Percentiles rank a stretch among this genome's conserved stretches.
Conservation (phyloP, 2,888 invertebrate species). For the Trissolcus japonicus region DNA sequence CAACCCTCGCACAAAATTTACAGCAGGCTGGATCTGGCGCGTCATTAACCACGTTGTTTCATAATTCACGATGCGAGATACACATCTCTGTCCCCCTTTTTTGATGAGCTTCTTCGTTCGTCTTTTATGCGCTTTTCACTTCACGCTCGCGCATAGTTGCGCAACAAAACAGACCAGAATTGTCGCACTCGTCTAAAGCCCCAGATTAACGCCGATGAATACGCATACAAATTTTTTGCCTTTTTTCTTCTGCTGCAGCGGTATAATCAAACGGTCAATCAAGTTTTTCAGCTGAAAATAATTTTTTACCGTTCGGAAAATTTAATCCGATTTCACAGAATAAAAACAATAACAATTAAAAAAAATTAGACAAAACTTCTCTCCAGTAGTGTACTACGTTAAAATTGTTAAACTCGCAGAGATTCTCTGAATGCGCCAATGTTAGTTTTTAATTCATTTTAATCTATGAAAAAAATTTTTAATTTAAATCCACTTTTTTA, state of each 20-base stretch:
- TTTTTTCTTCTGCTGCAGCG: neutral
- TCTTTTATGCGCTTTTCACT: constrained; percentile 29
- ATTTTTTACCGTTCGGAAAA: too few species aligned
- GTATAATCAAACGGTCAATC: too few species aligned
- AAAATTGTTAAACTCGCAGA: too few species aligned
- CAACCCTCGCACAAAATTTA: constrained; percentile 70
- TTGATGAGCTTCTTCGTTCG: constrained; percentile 31
- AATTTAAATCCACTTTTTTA: too few species aligned
- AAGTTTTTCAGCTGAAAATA: too few species aligned
- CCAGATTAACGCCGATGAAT: constrained; percentile 1
- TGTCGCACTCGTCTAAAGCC: neutral
- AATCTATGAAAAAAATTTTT: too few species aligned
- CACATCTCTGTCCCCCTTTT: constrained; percentile 39
- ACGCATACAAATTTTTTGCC: neutral
- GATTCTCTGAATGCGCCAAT: too few species aligned
- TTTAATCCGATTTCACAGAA: too few species aligned
- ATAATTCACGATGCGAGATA: constrained; percentile 72
- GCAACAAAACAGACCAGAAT: constrained; percentile 26
- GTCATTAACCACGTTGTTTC: constrained; percentile 76
- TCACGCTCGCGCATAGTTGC: constrained; percentile 26
- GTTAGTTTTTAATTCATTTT: too few species aligned
- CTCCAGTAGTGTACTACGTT: too few species aligned
- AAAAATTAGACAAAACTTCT: too few species aligned
- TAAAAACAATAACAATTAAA: too few species aligned
- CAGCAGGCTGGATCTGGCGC: constrained; percentile 72